phyloP scores from a whole-genome alignment of 2,113 vertebrate genomes.

The Sakesphorus luctuosus region DNA sequence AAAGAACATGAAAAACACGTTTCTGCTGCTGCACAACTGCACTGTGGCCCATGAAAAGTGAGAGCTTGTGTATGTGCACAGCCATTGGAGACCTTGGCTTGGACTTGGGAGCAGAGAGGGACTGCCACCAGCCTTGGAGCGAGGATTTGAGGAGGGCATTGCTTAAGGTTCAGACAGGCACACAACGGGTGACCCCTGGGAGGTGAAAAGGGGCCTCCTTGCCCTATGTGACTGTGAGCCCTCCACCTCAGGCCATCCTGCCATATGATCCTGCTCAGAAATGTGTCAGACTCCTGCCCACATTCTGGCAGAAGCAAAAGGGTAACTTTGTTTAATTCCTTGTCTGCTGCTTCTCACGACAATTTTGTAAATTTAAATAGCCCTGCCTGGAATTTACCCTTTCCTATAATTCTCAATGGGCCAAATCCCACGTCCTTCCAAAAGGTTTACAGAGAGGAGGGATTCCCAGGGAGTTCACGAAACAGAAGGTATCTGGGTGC shows the following conservation, averaged over 20 bases:
- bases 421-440: neutral
- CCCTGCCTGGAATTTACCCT: neutral
- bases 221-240: neutral
- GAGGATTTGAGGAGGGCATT: neutral
- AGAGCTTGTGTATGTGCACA: rapidly evolving
- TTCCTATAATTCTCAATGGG: neutral
- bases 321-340: neutral
- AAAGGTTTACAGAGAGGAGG: neutral
- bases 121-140: neutral
- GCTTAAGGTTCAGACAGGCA: neutral
- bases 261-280: constrained; percentile 9
- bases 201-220: neutral
- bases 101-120: neutral
- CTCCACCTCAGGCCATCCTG: neutral
- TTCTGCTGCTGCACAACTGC: neutral
- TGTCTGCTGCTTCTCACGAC: neutral
- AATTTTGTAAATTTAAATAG: neutral
- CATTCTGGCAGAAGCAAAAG: constrained; percentile 20
- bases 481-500: neutral
- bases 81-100: neutral
- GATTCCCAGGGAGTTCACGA: neutral
- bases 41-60: neutral
- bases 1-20: neutral
- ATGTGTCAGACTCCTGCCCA: neutral
- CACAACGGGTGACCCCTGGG: neutral